Evolutionary conservation across 2,113 vertebrate genomes (phyloP).

Genomic region (Macrotis lagotis): DNA sequence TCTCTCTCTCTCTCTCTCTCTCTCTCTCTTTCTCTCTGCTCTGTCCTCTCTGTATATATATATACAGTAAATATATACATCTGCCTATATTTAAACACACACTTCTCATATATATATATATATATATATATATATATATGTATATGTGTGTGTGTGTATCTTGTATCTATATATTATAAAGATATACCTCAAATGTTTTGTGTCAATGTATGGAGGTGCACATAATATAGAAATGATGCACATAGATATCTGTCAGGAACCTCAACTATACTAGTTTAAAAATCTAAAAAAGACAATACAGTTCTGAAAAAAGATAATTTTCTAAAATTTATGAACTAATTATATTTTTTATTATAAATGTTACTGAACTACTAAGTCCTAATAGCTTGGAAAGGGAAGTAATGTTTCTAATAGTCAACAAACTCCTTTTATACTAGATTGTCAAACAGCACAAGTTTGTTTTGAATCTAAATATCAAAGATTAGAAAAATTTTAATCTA

Average conservation of each 20-base stretch:
- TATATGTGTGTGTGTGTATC: not conserved
- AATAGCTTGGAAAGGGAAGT: slow-evolving; percentile 18
- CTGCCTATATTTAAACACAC: no score
- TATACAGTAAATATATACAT: no score
- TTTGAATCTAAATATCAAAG: not conserved
- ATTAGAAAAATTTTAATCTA: not conserved
- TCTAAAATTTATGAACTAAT: fast-evolving
- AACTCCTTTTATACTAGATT: slow-evolving; percentile 10
- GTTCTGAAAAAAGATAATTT: not conserved
- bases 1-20: no score
- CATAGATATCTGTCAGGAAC: slow-evolving; percentile 13
- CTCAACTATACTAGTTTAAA: not conserved
- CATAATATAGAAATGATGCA: no score
- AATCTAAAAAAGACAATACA: not conserved
- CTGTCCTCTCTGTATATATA: no score
- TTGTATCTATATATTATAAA: not conserved
- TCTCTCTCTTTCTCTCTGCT: no score
- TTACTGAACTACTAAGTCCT: not conserved
- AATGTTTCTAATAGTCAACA: not conserved
- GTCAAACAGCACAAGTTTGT: not conserved
- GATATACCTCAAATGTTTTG: not conserved
- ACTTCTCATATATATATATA: not conserved
- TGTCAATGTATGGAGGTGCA: no score
- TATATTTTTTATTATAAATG: not conserved
- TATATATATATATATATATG: not conserved